These are phyloP conservation scores for Caenorhabditis imperialis DNA, from an alignment of 2,888 invertebrate genomes.

Conservation along the genomic window DNA sequence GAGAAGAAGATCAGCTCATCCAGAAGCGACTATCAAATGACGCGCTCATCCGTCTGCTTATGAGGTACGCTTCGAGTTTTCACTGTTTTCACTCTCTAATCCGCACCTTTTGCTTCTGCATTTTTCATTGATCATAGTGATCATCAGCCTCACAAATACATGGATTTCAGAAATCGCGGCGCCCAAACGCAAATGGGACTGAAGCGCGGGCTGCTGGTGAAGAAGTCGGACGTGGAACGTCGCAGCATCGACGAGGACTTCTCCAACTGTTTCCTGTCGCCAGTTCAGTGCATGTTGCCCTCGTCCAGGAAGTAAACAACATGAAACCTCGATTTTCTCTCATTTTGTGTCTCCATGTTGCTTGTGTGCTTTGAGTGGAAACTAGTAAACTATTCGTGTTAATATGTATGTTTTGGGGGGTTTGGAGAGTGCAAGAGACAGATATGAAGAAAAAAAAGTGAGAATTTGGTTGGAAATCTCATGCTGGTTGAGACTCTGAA, in stretches of 20 bases:
- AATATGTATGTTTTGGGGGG: no score
- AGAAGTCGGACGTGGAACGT: conserved; percentile 60
- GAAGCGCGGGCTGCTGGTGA: conserved; percentile 50
- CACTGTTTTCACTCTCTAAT: background rate
- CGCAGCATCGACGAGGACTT: conserved; percentile 67
- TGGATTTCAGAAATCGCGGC: conserved; percentile 54
- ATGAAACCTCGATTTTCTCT: conserved; percentile 31
- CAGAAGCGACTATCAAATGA: conserved; percentile 62
- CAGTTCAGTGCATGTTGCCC: conserved; percentile 69
- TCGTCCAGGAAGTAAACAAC: conserved; percentile 50
- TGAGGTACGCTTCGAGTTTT: conserved; percentile 61
- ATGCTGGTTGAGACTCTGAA: no score
- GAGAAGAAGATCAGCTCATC: conserved; percentile 45
- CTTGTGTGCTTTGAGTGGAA: conserved; percentile 43
- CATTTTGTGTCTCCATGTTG: conserved; percentile 28
- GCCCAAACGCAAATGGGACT: conserved; percentile 43
- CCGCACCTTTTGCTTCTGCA: conserved; percentile 11
- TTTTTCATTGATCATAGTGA: background rate
- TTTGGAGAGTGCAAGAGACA: no score
- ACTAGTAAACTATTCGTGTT: conserved; percentile 41
- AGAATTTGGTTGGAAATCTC: no score
- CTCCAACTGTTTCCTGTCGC: conserved; percentile 70
- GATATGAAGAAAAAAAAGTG: no score
- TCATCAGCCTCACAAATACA: no score
- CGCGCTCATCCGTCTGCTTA: conserved; percentile 61